phyloP scores from a whole-genome alignment of 2,888 invertebrate species.

The Oscheius sp. region DNA sequence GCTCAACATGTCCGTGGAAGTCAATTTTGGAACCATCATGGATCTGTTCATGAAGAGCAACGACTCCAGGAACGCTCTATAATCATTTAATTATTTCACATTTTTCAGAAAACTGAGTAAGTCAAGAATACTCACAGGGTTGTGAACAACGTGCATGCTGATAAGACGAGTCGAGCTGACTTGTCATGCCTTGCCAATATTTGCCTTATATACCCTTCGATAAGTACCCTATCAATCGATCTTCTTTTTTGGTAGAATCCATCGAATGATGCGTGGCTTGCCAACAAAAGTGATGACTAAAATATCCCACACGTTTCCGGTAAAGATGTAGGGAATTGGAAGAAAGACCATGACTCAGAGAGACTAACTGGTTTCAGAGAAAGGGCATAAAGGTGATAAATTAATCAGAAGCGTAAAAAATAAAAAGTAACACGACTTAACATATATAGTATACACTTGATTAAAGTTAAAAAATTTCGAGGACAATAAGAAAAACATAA shows the following conservation, averaged over 20 bases:
- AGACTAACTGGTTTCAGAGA: too few relatives aligned
- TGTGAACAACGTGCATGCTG: conserved; percentile 51
- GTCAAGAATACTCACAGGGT: conserved; percentile 44
- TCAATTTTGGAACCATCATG: conserved; percentile 42
- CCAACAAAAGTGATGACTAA: conserved; percentile 9
- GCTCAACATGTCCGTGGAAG: conserved; percentile 47
- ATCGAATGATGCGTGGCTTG: background rate
- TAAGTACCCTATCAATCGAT: conserved; percentile 29
- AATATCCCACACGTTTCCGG: conserved; percentile 16
- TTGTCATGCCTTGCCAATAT: conserved; percentile 6
- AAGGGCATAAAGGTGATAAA: too few relatives aligned
- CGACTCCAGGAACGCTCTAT: conserved; percentile 43
- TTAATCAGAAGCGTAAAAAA: too few relatives aligned
- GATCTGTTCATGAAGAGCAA: conserved; percentile 46
- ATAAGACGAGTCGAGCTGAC: conserved; percentile 13
- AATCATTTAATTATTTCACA: conserved; percentile 15
- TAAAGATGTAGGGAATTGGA: background rate
- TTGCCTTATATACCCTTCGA: conserved; percentile 26
- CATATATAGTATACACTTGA: too few relatives aligned
- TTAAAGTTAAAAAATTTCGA: too few relatives aligned
- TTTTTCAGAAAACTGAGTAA: background rate
- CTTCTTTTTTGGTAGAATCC: background rate
- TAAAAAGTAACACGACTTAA: too few relatives aligned
- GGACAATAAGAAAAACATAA: too few relatives aligned
- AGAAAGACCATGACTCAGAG: background rate